Percentiles rank a stretch among this genome's conserved stretches.
Conservation (phyloP, 2,113 vertebrate species). For the Microcebus jonahi region DNA sequence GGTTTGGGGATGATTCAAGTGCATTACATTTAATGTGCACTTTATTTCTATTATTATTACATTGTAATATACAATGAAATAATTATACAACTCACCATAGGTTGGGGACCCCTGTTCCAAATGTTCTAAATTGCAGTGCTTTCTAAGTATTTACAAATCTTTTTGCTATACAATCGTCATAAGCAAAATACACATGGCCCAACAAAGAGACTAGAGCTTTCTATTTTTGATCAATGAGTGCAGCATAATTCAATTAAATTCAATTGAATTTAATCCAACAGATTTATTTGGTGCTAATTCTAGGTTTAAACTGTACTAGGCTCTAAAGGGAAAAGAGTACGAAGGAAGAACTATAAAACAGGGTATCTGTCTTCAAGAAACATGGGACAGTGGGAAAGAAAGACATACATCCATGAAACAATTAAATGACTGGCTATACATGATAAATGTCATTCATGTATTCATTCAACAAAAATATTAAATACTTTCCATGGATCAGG, state of each 20-base stretch:
- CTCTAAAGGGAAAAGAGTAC: neutral
- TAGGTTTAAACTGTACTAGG: neutral
- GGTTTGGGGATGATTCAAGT: too few relatives aligned
- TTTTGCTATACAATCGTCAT: neutral
- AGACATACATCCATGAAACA: neutral
- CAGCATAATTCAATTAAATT: neutral
- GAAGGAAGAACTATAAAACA: too few relatives aligned
- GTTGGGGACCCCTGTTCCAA: neutral
- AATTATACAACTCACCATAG: too few relatives aligned
- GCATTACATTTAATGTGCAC: too few relatives aligned
- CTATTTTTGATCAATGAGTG: neutral
- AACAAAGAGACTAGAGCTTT: neutral
- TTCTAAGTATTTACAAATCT: neutral
- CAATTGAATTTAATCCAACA: neutral
- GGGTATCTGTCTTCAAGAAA: neutral
- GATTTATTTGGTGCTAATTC: neutral
- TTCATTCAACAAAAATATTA: neutral
- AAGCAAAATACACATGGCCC: neutral
- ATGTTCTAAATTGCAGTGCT: neutral
- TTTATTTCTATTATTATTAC: too few relatives aligned
- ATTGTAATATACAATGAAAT: too few relatives aligned
- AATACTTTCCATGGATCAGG: neutral
- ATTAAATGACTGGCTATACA: neutral
- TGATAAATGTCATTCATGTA: neutral
- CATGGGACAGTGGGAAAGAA: neutral